A percentile compares a stretch with the other conserved stretches of the same genome.
Conservation (phyloP, 1,140 invertebrate genomes). For the Ceratosolen solmsi region DNA sequence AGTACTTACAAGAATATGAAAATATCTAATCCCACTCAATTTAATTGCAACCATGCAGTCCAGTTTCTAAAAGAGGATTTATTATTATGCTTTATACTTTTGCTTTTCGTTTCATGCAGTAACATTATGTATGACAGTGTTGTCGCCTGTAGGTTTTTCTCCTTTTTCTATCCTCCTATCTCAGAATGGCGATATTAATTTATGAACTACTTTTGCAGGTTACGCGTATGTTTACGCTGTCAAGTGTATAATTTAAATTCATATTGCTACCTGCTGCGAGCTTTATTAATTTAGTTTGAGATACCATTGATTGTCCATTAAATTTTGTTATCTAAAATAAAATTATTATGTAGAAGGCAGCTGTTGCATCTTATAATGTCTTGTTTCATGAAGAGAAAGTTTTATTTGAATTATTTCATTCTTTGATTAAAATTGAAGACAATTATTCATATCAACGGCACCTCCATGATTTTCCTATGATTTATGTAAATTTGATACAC, state of each 20-base stretch:
- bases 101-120: neutral
- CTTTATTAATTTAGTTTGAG: slow-evolving; percentile 12
- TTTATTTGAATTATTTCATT: neutral
- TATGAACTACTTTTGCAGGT: neutral
- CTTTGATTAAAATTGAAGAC: neutral
- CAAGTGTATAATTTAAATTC: slow-evolving; percentile 4
- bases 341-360: neutral
- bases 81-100: slow-evolving; percentile 22
- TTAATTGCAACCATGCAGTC: slow-evolving; percentile 32
- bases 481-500: neutral
- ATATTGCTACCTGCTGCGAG: neutral
- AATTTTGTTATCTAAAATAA: neutral
- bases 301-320: neutral
- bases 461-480: neutral
- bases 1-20: neutral
- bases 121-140: neutral
- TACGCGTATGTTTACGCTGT: neutral
- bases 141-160: no score
- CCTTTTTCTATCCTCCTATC: no score
- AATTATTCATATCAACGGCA: neutral
- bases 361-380: neutral
- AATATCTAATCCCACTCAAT: neutral
- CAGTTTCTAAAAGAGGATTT: slow-evolving; percentile 43
- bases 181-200: neutral
- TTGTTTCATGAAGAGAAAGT: neutral